These are phyloP conservation scores for Tipula vernalis DNA, from an alignment of 2,888 invertebrate genomes.

Conservation along the genomic window DNA sequence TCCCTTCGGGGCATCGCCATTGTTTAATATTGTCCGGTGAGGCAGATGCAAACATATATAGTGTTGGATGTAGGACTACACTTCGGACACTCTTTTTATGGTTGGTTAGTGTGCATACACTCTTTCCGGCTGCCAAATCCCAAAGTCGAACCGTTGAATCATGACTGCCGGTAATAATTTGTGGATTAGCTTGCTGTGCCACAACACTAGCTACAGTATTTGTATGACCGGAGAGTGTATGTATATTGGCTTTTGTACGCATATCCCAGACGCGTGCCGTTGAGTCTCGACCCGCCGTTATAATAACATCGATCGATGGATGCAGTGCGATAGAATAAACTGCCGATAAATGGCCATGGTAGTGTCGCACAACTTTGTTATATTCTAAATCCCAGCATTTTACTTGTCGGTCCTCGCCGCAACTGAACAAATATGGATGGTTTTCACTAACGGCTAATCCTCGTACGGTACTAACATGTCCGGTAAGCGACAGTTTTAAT, in stretches of 20 bases:
- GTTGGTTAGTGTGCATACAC: slow-evolving; percentile 88
- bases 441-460: slow-evolving; percentile 86
- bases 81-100: slow-evolving; percentile 93
- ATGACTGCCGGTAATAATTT: slow-evolving; percentile 87
- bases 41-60: slow-evolving; percentile 93
- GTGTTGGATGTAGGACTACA: slow-evolving; percentile 60
- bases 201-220: slow-evolving; percentile 94
- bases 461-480: slow-evolving; percentile 95
- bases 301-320: slow-evolving; percentile 87
- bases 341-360: slow-evolving; percentile 97
- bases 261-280: slow-evolving; percentile 98
- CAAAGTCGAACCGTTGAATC: slow-evolving; percentile 94
- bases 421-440: slow-evolving; percentile 97
- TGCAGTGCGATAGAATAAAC: slow-evolving; percentile 89
- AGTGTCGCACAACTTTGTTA: slow-evolving; percentile 94
- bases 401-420: slow-evolving; percentile 97
- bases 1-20: slow-evolving; percentile 97
- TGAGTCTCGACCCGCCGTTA: slow-evolving; percentile 89
- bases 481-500: slow-evolving; percentile 92
- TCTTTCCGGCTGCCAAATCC: slow-evolving; percentile 95
- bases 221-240: slow-evolving; percentile 89
- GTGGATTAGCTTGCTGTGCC: slow-evolving; percentile 88
- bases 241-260: slow-evolving; percentile 96
- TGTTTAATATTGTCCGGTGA: slow-evolving; percentile 99
- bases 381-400: slow-evolving; percentile 99